Conservation (phyloP, 2,113 vertebrate genomes). For the Chaetops frenatus region DNA sequence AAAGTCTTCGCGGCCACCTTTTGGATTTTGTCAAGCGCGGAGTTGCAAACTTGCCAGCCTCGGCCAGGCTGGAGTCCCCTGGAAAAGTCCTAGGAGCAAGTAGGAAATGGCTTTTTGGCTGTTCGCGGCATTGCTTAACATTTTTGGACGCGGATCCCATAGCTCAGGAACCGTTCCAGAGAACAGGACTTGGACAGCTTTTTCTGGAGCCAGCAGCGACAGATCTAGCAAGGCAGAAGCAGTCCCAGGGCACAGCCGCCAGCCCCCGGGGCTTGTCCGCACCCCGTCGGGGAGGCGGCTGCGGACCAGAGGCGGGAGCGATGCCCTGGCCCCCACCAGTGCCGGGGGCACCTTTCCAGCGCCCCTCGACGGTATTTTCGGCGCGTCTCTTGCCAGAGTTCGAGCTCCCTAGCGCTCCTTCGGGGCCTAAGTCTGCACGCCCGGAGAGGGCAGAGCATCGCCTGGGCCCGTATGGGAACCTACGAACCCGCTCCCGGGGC, state of each 20-base stretch:
- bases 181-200: conserved; percentile 38
- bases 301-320: background rate
- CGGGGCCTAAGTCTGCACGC: background rate
- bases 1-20: background rate
- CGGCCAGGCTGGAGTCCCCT: conserved; percentile 30
- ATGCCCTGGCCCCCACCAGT: background rate
- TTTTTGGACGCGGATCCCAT: conserved; percentile 62
- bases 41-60: background rate
- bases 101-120: conserved; percentile 74
- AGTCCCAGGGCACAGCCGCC: background rate
- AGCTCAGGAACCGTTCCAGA: conserved; percentile 35
- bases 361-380: background rate
- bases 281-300: background rate
- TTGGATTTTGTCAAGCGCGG: background rate
- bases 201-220: background rate
- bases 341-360: background rate
- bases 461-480: no score
- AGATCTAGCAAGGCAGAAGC: background rate
- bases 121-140: conserved; percentile 61
- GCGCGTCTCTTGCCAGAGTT: background rate
- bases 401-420: background rate
- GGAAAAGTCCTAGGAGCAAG: conserved; percentile 57
- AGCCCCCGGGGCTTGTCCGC: background rate
- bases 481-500: background rate
- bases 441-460: background rate